These are phyloP conservation scores for Morpho deidamia DNA, from an alignment of 2,888 invertebrate genomes.

Conservation along the genomic window DNA sequence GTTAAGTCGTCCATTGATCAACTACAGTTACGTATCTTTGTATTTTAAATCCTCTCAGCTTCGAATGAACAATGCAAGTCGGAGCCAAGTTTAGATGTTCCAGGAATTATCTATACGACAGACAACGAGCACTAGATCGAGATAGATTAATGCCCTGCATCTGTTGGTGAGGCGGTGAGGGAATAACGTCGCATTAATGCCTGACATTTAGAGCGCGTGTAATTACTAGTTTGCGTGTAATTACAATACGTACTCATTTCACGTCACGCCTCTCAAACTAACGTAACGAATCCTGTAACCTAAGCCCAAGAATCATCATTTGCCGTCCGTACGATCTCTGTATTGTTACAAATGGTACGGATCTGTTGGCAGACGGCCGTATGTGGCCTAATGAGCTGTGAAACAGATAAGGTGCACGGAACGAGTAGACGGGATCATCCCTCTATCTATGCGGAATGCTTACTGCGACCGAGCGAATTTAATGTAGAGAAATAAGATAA, in stretches of 20 bases:
- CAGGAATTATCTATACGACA: constrained; percentile 46
- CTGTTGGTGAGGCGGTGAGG: constrained; percentile 64
- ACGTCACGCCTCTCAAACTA: constrained; percentile 40
- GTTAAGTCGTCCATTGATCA: constrained; percentile 20
- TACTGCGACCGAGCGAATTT: constrained; percentile 42
- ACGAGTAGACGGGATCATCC: constrained; percentile 61
- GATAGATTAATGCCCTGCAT: constrained; percentile 69
- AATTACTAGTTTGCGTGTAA: constrained; percentile 59
- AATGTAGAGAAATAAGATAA: constrained; percentile 34
- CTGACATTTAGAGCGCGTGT: constrained; percentile 66
- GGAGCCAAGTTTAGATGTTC: constrained; percentile 44
- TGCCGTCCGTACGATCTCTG: constrained; percentile 57
- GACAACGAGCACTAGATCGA: constrained; percentile 47
- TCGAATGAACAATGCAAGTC: constrained; percentile 29
- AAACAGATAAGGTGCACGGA: constrained; percentile 77
- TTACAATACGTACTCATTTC: constrained; percentile 48
- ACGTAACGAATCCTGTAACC: constrained; percentile 56
- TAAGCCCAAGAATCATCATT: constrained; percentile 65
- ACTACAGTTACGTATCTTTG: constrained; percentile 13
- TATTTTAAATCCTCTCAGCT: constrained; percentile 23
- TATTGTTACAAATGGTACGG: constrained; percentile 73
- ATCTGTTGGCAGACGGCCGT: constrained; percentile 58
- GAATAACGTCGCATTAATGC: constrained; percentile 73
- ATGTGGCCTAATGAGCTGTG: constrained; percentile 75
- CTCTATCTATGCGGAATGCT: constrained; percentile 59